phyloP scores from a whole-genome alignment of 2,113 vertebrate genomes.

The Sinocyclocheilus anshuiensis region DNA sequence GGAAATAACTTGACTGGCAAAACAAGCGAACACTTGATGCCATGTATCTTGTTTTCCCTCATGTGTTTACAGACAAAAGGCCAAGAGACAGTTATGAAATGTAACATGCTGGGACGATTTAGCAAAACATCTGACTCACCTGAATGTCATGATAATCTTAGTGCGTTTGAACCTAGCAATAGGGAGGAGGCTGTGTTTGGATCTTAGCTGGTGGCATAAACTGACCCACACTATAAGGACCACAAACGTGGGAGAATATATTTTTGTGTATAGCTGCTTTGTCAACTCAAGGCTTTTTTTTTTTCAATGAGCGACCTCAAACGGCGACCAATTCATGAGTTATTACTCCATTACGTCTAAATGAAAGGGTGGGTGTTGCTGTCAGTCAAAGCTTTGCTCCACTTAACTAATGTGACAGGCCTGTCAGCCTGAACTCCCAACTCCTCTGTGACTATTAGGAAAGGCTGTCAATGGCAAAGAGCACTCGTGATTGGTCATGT shows the following conservation, averaged over 20 bases:
- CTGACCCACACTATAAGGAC: background rate
- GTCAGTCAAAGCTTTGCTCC: conserved; percentile 61
- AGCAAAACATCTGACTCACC: conserved; percentile 74
- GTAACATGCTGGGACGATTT: conserved; percentile 46
- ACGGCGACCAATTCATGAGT: background rate
- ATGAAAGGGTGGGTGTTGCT: conserved; percentile 65
- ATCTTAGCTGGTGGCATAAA: conserved; percentile 36
- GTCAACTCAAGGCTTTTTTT: conserved; percentile 50
- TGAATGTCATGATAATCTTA: conserved; percentile 29
- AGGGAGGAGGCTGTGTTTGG: background rate
- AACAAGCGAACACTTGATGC: conserved; percentile 61
- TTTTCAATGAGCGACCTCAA: no score
- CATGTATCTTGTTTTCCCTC: conserved; percentile 21
- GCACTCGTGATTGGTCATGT: conserved; percentile 73
- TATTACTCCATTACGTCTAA: conserved; percentile 52
- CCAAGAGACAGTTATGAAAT: conserved; percentile 37
- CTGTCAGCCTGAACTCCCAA: conserved; percentile 67
- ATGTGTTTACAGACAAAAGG: conserved; percentile 40
- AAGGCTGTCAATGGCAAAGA: conserved; percentile 63
- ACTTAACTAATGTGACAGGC: conserved; percentile 65
- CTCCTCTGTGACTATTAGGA: conserved; percentile 58
- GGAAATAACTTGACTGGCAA: conserved; percentile 68
- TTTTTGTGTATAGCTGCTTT: conserved; percentile 44
- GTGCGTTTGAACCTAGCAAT: background rate
- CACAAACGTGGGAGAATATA: conserved; percentile 50